Evolutionary conservation across 1,140 invertebrate species (phyloP).

Genomic region (Armadillidium nasatum): DNA sequence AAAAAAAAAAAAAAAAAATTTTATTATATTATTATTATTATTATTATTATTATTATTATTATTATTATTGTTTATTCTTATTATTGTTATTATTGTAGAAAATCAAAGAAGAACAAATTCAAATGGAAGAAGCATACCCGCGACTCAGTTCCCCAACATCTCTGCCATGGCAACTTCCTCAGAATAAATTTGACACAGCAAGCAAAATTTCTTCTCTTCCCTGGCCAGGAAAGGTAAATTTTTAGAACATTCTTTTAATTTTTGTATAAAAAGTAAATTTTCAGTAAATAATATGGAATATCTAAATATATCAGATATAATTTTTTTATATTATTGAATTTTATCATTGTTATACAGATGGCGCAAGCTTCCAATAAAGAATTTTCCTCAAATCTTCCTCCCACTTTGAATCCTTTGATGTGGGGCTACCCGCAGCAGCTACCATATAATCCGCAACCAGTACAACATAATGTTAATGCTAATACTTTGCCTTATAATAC

Average conservation of each 20-base stretch:
- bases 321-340: no score
- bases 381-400: background rate
- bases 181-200: conserved; percentile 23
- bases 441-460: background rate
- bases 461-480: background rate
- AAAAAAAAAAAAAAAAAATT: no score
- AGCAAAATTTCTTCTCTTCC: conserved; percentile 29
- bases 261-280: background rate
- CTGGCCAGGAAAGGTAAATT: conserved; percentile 25
- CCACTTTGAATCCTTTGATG: conserved; percentile 27
- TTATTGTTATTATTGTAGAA: conserved; percentile 22
- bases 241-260: background rate
- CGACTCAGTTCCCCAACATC: conserved; percentile 9
- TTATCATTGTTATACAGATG: background rate
- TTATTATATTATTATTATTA: no score
- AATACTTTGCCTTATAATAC: background rate
- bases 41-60: no score
- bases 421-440: conserved; percentile 22
- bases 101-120: conserved; percentile 44
- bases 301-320: background rate
- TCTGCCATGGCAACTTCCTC: background rate
- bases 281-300: background rate
- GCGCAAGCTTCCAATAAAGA: background rate
- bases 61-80: no score
- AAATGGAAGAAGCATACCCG: conserved; percentile 35